These are phyloP conservation scores for Anoplopoma fimbria DNA, from an alignment of 2,113 vertebrate species.

Conservation along the genomic window DNA sequence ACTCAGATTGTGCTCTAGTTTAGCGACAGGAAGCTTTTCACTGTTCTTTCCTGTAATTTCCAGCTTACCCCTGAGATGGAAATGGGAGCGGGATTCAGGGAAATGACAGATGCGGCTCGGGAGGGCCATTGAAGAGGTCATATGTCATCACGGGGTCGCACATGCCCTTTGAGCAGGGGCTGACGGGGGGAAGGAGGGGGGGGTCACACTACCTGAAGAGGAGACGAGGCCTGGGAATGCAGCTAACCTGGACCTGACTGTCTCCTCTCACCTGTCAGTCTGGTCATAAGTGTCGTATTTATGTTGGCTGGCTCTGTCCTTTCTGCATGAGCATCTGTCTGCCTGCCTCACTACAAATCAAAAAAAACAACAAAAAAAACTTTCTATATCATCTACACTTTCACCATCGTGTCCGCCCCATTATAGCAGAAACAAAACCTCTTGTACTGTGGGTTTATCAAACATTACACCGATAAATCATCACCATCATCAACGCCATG, in stretches of 20 bases:
- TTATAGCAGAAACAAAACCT: neutral
- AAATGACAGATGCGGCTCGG: slow-evolving; percentile 82
- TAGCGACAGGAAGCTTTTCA: slow-evolving; percentile 61
- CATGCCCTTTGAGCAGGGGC: slow-evolving; percentile 69
- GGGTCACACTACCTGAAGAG: slow-evolving; percentile 65
- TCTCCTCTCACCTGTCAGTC: slow-evolving; percentile 59
- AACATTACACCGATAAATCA: slow-evolving; percentile 67
- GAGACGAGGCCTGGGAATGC: slow-evolving; percentile 65
- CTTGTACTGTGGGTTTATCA: slow-evolving; percentile 33
- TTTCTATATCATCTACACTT: neutral
- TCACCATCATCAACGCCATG: slow-evolving; percentile 49
- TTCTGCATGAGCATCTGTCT: slow-evolving; percentile 12
- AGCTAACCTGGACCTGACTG: slow-evolving; percentile 49
- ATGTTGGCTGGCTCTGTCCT: slow-evolving; percentile 16
- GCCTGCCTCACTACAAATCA: neutral
- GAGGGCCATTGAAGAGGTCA: slow-evolving; percentile 79
- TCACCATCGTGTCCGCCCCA: neutral
- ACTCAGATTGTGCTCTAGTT: slow-evolving; percentile 22
- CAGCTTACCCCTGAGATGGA: slow-evolving; percentile 77
- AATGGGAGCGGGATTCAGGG: slow-evolving; percentile 77
- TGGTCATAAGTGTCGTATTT: slow-evolving; percentile 30
- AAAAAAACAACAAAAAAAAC: neutral
- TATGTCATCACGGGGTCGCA: slow-evolving; percentile 81
- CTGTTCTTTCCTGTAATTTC: slow-evolving; percentile 83
- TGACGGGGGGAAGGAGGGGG: neutral